Evolutionary conservation across 1,140 invertebrate species (phyloP).

Genomic region (Zophobas morio): DNA sequence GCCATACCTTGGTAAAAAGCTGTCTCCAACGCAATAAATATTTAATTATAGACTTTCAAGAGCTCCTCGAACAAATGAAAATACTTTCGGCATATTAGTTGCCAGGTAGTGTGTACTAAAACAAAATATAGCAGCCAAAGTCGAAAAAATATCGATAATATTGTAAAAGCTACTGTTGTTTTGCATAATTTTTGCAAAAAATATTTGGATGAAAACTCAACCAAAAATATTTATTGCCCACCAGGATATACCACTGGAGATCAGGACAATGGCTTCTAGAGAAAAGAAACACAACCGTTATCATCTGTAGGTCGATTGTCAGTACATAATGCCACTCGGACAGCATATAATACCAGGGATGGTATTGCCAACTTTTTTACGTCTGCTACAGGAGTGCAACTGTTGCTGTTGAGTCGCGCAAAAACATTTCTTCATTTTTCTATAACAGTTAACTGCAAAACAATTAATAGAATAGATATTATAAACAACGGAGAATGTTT

Average conservation of each 20-base stretch:
- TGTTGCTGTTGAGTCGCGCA: too few species aligned
- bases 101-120: constrained; percentile 45
- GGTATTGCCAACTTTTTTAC: constrained; percentile 21
- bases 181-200: constrained; percentile 47
- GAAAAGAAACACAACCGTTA: constrained; percentile 24
- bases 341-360: constrained; percentile 30
- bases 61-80: constrained; percentile 65
- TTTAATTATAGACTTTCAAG: constrained; percentile 43
- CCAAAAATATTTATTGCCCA: constrained; percentile 38
- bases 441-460: too few species aligned
- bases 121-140: constrained; percentile 31
- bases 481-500: too few species aligned
- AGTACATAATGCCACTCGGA: constrained; percentile 2
- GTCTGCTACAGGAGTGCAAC: too few species aligned
- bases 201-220: not conserved
- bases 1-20: not conserved
- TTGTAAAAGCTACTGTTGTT: constrained; percentile 44
- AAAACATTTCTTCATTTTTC: too few species aligned
- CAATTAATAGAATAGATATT: too few species aligned
- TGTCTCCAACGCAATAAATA: not conserved
- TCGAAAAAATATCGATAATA: constrained; percentile 41
- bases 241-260: constrained; percentile 14
- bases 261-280: constrained; percentile 18
- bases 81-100: constrained; percentile 67
- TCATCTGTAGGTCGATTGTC: constrained; percentile 30